Percentiles rank a stretch among this genome's conserved stretches.
Evolutionary conservation across 2,888 invertebrate species (phyloP).

Genomic region (Ligdia adustata): DNA sequence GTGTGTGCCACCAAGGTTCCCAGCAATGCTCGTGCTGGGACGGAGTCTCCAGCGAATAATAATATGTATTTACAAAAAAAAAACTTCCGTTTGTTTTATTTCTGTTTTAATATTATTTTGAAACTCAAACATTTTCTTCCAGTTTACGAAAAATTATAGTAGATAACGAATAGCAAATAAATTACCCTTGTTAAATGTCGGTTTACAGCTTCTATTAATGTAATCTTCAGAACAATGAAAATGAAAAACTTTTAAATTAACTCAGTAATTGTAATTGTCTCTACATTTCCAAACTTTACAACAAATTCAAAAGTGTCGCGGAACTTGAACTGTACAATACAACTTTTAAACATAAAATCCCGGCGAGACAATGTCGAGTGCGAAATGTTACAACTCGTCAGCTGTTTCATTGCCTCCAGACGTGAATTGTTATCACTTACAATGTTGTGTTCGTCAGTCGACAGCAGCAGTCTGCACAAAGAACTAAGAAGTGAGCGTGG

Average conservation of each 20-base stretch:
- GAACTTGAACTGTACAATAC: no score
- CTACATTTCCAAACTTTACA: no score
- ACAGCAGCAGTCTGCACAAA: constrained; percentile 35
- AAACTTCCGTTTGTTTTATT: constrained; percentile 10
- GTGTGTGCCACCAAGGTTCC: no score
- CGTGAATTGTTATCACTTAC: constrained; percentile 37
- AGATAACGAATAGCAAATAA: constrained; percentile 5
- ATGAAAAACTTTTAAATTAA: no score
- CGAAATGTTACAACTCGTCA: constrained; percentile 25
- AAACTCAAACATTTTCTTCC: no score
- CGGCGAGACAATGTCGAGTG: not conserved
- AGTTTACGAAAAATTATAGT: no score
- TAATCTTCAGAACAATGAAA: not conserved
- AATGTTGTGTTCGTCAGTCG: constrained; percentile 35
- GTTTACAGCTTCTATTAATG: constrained; percentile 4
- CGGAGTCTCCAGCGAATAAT: no score
- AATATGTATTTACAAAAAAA: constrained; percentile 4
- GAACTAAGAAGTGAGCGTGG: constrained; percentile 43
- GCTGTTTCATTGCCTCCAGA: constrained; percentile 20
- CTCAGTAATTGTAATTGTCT: no score
- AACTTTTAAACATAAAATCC: no score
- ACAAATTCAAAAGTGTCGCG: no score
- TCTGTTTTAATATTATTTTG: constrained; percentile 6
- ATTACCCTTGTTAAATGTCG: constrained; percentile 4
- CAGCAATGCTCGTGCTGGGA: no score